These are phyloP conservation scores for Oceanodroma tethys DNA, from an alignment of 2,113 vertebrate species.

Conservation along the genomic window DNA sequence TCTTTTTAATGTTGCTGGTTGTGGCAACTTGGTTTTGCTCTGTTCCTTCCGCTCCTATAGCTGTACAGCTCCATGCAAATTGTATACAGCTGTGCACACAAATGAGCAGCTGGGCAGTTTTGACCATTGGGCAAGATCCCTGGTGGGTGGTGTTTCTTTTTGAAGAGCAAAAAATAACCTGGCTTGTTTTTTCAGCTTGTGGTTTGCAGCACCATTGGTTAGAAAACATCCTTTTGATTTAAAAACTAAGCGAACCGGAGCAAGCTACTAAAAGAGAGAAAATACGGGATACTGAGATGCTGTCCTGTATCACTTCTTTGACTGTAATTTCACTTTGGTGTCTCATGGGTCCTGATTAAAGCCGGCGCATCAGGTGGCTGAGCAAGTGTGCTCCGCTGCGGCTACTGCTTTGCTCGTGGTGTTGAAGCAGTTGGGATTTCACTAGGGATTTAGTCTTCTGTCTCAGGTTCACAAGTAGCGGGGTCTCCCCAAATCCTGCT, in stretches of 20 bases:
- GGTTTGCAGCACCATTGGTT: background rate
- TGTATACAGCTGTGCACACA: background rate
- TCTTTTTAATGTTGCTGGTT: background rate
- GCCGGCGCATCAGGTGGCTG: rapidly evolving
- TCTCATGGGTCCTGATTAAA: background rate
- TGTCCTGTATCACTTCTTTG: background rate
- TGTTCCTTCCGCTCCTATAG: background rate
- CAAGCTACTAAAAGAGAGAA: background rate
- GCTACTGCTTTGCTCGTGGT: background rate
- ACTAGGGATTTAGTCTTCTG: background rate
- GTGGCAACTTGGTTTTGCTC: background rate
- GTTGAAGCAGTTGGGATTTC: background rate
- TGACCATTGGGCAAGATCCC: background rate
- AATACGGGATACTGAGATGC: background rate
- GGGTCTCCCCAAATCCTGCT: background rate
- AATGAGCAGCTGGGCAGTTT: background rate
- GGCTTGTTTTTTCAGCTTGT: background rate
- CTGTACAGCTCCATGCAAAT: background rate
- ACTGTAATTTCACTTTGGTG: background rate
- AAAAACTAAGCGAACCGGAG: background rate
- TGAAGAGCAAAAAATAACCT: constrained; percentile 22
- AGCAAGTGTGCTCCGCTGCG: background rate
- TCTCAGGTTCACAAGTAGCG: background rate
- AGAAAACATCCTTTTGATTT: background rate
- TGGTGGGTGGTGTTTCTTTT: background rate